Evolutionary conservation across 1,140 invertebrate species (phyloP).

Genomic region (Diabrotica virgifera): DNA sequence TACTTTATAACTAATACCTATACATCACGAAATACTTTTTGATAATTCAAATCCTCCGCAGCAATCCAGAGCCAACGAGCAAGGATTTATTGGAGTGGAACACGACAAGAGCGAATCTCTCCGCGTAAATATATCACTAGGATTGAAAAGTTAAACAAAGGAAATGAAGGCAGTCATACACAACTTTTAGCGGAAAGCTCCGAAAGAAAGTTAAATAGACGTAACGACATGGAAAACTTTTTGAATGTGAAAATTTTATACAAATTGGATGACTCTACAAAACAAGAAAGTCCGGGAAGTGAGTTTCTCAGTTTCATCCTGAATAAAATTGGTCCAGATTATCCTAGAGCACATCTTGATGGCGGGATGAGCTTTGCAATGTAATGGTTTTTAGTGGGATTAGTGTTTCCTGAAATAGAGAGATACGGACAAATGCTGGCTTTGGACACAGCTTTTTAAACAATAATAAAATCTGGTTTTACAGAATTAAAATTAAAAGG

Average conservation of each 20-base stretch:
- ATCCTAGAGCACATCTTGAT: too few species aligned
- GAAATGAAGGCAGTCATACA: slow-evolving; percentile 2
- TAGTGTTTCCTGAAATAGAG: too few species aligned
- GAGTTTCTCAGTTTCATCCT: too few species aligned
- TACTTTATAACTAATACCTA: not conserved
- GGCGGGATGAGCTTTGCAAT: too few species aligned
- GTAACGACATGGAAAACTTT: not conserved
- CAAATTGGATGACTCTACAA: slow-evolving; percentile 1
- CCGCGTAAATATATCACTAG: not conserved
- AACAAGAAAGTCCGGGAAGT: not conserved
- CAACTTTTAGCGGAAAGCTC: not conserved
- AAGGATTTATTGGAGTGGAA: slow-evolving; percentile 1
- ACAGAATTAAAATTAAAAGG: too few species aligned
- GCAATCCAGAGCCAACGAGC: not conserved
- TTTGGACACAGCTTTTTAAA: too few species aligned
- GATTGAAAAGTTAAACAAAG: slow-evolving; percentile 1
- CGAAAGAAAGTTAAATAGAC: slow-evolving; percentile 1
- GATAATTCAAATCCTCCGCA: not conserved
- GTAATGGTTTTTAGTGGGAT: too few species aligned
- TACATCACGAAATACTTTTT: not conserved
- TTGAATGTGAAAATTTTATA: not conserved
- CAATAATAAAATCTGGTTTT: too few species aligned
- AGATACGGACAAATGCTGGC: too few species aligned
- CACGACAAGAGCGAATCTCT: not conserved
- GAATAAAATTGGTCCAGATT: too few species aligned